A percentile compares a stretch with the other conserved stretches of the same genome.
phyloP scores from a whole-genome alignment of 2,888 invertebrate genomes.

The Ormyrus rosae region DNA sequence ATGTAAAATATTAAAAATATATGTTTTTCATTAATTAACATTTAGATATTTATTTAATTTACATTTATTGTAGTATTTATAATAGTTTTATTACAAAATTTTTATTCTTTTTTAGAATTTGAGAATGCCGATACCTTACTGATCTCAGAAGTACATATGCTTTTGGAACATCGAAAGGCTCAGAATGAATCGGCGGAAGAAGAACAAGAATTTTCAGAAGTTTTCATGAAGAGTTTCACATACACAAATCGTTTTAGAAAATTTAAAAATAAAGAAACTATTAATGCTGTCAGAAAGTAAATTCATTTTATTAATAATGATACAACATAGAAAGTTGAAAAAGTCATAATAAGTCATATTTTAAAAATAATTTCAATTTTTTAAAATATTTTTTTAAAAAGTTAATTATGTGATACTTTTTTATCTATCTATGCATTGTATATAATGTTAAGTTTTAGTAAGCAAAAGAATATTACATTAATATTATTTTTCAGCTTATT shows the following conservation, averaged over 20 bases:
- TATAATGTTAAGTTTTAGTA: conserved; percentile 28
- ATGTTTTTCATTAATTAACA: background rate
- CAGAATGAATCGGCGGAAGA: conserved; percentile 99
- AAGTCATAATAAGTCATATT: too few species aligned
- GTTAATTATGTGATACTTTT: background rate
- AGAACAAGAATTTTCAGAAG: conserved; percentile 98
- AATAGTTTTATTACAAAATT: background rate
- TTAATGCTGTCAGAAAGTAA: conserved; percentile 95
- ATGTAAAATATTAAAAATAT: conserved; percentile 1
- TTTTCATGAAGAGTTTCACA: conserved; percentile 97
- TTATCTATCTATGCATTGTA: background rate
- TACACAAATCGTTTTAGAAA: conserved; percentile 97
- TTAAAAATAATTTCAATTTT: conserved; percentile 9
- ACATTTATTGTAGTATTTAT: conserved; percentile 3
- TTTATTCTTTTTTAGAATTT: conserved; percentile 83
- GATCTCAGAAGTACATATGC: conserved; percentile 97
- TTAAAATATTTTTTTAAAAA: background rate
- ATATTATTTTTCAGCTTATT: conserved; percentile 81
- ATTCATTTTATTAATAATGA: conserved; percentile 58
- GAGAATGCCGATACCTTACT: conserved; percentile 98
- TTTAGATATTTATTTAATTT: too few species aligned
- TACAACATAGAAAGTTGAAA: too few species aligned
- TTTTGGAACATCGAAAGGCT: conserved; percentile 96
- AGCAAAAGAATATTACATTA: conserved; percentile 1
- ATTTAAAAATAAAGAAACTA: conserved; percentile 99